Base-by-base conservation (phyloP, 2,888 invertebrate species). In the Eupithecia exiguata region DNA sequence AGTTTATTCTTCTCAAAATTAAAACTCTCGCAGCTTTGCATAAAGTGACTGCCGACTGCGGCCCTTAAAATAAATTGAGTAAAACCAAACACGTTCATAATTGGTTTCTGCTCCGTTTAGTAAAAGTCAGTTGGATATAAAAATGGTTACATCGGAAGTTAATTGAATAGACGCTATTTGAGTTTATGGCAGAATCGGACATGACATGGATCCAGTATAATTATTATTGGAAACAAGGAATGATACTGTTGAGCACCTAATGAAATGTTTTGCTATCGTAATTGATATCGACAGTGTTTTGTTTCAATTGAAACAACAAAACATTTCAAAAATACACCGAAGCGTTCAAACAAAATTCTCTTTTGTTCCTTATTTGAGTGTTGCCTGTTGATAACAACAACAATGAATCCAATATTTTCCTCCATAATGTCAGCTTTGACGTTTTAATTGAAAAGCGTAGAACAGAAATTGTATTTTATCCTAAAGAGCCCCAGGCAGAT, bases 1-100 rank as follows among this genome's bases (percentile, higher is more conserved):
- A 38, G 81, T 71, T 76, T 69, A 71, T 71, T 75, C 68, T 69
- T 69, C 74, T 53, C 46, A 71, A 74, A 80, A 77, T 80, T 78
- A 75, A 76, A 78, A 73, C 74, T 78, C 69, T 71, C 75, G 66
- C 62, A 72, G 69, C 75, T 70, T 74, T 75, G 69, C 71, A 69
- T 74, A 76, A 66, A 74, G 53, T 74, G 71, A 74, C 68, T 68
- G 68, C 66, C 69, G 58, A 69, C 61, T 68, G 72, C 69, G 73
- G 70, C 72, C 77, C 76, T 73, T 68, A 74, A 78, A 79, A 78
- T 73, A 76, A 79, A 80, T 78, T 80, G 73, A 73, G 72, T 74
- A 73, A 73, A 69, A 43, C 74, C 71, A 73, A 74, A 70, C 72
- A 69, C 72, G 71, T 75, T 75, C 72, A 78, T 80, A 79, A 80